These are phyloP conservation scores for Meandrusa payeni DNA, from an alignment of 2,888 invertebrate species.

Conservation along the genomic window DNA sequence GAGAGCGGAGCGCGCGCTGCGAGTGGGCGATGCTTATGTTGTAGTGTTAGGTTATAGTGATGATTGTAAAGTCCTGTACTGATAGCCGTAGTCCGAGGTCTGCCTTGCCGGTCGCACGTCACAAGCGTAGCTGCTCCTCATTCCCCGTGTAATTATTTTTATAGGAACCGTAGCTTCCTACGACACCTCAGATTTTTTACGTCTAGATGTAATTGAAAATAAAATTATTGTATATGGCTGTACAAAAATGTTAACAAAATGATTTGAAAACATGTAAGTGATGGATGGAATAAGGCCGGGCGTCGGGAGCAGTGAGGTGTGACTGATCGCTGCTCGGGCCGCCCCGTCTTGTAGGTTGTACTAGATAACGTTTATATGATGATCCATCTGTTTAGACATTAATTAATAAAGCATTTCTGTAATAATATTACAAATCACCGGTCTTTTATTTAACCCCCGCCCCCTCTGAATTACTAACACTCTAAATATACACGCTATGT, in stretches of 20 bases:
- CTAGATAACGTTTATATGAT: constrained; percentile 80
- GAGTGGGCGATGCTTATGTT: constrained; percentile 64
- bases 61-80: constrained; percentile 79
- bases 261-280: constrained; percentile 78
- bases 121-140: constrained; percentile 77
- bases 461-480: too few relatives aligned
- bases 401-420: constrained; percentile 85
- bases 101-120: constrained; percentile 75
- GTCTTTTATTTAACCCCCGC: constrained; percentile 57
- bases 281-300: constrained; percentile 72
- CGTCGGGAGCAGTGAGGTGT: constrained; percentile 57
- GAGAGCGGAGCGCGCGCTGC: constrained; percentile 51
- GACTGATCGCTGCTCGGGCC: constrained; percentile 57
- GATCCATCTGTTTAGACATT: constrained; percentile 84
- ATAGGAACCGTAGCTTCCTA: constrained; percentile 80
- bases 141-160: constrained; percentile 78
- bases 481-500: too few relatives aligned
- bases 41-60: constrained; percentile 70
- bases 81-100: constrained; percentile 77
- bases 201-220: constrained; percentile 80
- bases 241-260: constrained; percentile 79
- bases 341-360: constrained; percentile 74
- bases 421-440: constrained; percentile 79
- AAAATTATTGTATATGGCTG: constrained; percentile 82
- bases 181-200: constrained; percentile 79